Conservation (phyloP, 1,140 invertebrate genomes). For the Brachionus paranguensis region DNA sequence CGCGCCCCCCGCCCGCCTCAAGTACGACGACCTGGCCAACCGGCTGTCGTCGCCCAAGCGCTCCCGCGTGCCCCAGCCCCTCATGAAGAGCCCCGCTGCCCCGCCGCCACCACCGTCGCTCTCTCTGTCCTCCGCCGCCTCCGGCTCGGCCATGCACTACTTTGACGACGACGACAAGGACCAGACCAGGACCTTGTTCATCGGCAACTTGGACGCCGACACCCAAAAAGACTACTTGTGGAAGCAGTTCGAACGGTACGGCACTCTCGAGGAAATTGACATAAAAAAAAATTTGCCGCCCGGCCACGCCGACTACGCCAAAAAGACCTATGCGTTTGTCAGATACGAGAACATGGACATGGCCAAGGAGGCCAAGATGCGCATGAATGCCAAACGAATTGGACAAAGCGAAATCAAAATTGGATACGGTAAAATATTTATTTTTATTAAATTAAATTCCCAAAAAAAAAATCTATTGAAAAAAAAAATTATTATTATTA, state of each 20-base stretch:
- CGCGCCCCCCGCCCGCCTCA: neutral
- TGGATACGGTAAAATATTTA: constrained; percentile 35
- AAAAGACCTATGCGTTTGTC: constrained; percentile 34
- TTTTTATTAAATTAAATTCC: neutral
- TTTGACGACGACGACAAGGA: constrained; percentile 39
- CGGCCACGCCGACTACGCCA: neutral
- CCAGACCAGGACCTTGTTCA: constrained; percentile 9
- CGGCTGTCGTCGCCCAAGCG: neutral
- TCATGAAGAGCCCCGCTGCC: neutral
- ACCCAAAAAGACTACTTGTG: neutral
- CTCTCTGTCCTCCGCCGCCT: neutral
- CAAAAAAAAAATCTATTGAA: too few species aligned
- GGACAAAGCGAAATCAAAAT: constrained; percentile 20
- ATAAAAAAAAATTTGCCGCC: neutral
- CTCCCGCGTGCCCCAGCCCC: neutral
- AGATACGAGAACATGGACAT: constrained; percentile 34
- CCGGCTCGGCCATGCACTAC: neutral
- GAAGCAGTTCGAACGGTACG: constrained; percentile 9
- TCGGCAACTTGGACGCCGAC: constrained; percentile 26
- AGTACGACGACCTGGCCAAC: neutral
- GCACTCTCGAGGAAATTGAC: constrained; percentile 17
- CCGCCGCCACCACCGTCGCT: too few species aligned
- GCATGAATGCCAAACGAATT: constrained; percentile 23
- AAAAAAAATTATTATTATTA: too few species aligned
- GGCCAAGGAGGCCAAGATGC: constrained; percentile 14